A percentile compares a stretch with the other conserved stretches of the same genome.
phyloP scores from a whole-genome alignment of 2,888 invertebrate species.

The Amphipoea oculea region DNA sequence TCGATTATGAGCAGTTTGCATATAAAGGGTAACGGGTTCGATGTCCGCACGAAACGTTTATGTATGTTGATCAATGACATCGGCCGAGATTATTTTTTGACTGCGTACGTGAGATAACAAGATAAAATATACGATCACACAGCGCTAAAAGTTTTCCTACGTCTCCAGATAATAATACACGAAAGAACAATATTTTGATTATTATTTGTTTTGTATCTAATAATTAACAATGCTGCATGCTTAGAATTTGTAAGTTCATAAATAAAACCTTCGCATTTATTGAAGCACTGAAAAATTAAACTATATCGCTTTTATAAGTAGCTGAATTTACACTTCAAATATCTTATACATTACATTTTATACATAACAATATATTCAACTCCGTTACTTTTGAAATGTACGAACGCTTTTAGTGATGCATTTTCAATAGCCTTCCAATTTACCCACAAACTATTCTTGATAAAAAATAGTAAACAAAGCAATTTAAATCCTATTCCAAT shows the following conservation, averaged over 20 bases:
- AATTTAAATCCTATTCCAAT: conserved; percentile 64
- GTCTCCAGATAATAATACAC: background rate
- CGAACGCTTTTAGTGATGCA: conserved; percentile 80
- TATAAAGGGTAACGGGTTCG: conserved; percentile 7
- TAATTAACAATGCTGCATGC: background rate
- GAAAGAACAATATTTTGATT: background rate
- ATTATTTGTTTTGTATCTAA: background rate
- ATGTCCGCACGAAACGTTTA: conserved; percentile 24
- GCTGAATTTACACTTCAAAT: background rate
- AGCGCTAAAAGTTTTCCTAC: background rate
- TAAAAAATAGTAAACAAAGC: conserved; percentile 16
- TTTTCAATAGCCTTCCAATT: conserved; percentile 79
- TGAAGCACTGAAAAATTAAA: background rate
- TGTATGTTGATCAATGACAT: background rate
- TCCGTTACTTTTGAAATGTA: conserved; percentile 77
- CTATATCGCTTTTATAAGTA: background rate
- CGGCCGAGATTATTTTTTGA: conserved; percentile 4
- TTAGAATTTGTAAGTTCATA: background rate
- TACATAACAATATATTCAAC: conserved; percentile 19
- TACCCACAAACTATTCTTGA: conserved; percentile 47
- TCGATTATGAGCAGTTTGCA: background rate
- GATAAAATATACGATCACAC: background rate
- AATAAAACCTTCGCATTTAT: background rate
- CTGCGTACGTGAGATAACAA: conserved; percentile 31
- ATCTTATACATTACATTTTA: background rate